Evolutionary conservation across 2,113 vertebrate genomes (phyloP).

Genomic region (Lasiurus cinereus): DNA sequence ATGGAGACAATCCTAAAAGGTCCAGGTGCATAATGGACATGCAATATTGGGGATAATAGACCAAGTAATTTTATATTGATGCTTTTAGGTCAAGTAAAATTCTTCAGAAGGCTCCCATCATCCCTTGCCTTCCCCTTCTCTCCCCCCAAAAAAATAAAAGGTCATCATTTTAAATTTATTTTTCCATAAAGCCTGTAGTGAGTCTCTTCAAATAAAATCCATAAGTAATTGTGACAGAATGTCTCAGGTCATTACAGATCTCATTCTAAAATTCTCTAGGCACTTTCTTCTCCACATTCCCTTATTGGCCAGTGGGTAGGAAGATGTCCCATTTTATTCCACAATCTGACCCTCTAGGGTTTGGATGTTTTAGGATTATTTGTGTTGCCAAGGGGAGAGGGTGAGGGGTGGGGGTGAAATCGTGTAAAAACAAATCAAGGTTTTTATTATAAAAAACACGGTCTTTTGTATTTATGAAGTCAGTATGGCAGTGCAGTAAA

Average conservation of each 20-base stretch:
- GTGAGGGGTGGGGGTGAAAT: background rate
- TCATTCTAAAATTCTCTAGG: conserved; percentile 56
- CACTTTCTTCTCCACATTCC: background rate
- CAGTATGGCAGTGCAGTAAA: background rate
- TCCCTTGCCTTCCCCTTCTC: background rate
- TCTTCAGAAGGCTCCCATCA: background rate
- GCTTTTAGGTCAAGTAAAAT: conserved; percentile 16
- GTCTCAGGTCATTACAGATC: conserved; percentile 67
- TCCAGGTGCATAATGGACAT: background rate
- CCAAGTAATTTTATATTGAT: conserved; percentile 10
- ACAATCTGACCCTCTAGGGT: background rate
- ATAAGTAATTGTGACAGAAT: conserved; percentile 60
- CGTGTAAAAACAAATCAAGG: background rate
- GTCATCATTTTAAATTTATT: conserved; percentile 1
- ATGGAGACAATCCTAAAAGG: background rate
- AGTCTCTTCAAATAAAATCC: conserved; percentile 64
- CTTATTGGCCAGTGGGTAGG: background rate
- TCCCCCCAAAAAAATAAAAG: background rate
- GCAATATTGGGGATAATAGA: background rate
- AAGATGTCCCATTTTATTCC: conserved; percentile 54
- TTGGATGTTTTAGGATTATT: conserved; percentile 37
- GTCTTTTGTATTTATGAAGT: background rate
- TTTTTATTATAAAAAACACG: conserved; percentile 10
- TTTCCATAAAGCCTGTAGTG: background rate
- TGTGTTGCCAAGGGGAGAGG: background rate